Base-by-base conservation (phyloP, 1,140 invertebrate species). In the Drosophila sproati region DNA sequence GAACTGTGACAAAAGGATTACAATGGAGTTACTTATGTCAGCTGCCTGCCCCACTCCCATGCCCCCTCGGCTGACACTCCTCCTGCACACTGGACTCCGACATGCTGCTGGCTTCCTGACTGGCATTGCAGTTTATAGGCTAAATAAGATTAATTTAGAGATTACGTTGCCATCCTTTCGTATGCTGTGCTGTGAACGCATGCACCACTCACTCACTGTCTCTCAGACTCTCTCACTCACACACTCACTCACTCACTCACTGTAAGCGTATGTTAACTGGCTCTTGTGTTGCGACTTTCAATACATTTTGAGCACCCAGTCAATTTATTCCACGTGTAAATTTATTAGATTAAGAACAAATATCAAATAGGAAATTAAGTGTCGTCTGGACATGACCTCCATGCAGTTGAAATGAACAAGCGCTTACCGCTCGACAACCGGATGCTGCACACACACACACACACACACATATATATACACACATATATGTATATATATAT, bases 341-440 rank as follows among this genome's bases (percentile, higher is more conserved):
- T 88, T 83, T 88, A 88, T 88, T 88, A 88, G 85, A 88, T 88
- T 88, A 88, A 88, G 77, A 88, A 85, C 83, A 88, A 89, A 88
- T 89, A 88, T 88, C 85, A 81, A 80, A 89, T 78, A 89, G 85
- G 85, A 89, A 89, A 89, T 89, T 89, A 89, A 89, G 78, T 89
- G 85, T 89, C 85, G 83, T 87, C 83, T 87, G 83, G 80, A 70
- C 77, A 57, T 29, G 57, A 59, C 51, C 32, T 52, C 50, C 10
- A 31, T 50, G 50, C 41, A 52, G 45, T 32, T 70, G 63, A 51
- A 56, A 31, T 35, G 48, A 35, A 4, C 10, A 20, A n/a, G 32
- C 31, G 28, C 4, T 43, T 35, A 47, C 12, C 10, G 37, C 5
- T 32, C 52, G 31, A 50, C 32, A 37, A 59, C n/a, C 71, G 56